phyloP scores from a whole-genome alignment of 2,797 vertebrate genomes.

The Spheniscus humboldti region DNA sequence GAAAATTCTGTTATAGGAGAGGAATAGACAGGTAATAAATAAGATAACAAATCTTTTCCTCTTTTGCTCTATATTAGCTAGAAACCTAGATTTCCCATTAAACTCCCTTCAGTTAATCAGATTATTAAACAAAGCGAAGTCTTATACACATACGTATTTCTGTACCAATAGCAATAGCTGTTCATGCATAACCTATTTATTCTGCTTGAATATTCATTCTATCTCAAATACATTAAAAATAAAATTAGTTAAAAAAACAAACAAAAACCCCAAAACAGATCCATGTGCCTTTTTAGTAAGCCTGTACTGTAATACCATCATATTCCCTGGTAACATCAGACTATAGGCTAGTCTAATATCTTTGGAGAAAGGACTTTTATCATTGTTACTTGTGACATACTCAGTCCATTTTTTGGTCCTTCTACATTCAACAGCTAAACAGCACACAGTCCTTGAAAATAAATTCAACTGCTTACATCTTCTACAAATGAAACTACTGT shows the following conservation, averaged over 20 bases:
- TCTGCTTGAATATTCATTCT: background rate
- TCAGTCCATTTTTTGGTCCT: background rate
- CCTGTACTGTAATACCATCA: background rate
- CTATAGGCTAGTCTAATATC: rapidly evolving
- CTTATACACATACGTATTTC: background rate
- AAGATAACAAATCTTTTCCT: background rate
- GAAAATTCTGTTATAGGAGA: background rate
- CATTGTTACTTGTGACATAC: background rate
- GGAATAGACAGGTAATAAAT: background rate
- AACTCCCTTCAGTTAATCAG: background rate
- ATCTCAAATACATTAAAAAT: background rate
- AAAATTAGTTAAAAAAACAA: background rate
- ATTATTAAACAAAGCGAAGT: background rate
- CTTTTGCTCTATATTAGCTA: background rate
- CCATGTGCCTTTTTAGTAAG: background rate
- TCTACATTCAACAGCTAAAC: background rate
- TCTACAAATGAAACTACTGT: background rate
- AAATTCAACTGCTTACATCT: background rate
- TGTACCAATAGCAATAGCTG: background rate
- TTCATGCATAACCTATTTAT: background rate
- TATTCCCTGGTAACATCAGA: background rate
- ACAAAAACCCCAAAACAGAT: background rate
- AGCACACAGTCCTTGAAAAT: background rate
- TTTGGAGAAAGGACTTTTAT: background rate
- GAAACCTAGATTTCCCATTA: background rate